These are phyloP conservation scores for Drosophila colorata DNA, from an alignment of 2,888 invertebrate genomes.

Conservation along the genomic window DNA sequence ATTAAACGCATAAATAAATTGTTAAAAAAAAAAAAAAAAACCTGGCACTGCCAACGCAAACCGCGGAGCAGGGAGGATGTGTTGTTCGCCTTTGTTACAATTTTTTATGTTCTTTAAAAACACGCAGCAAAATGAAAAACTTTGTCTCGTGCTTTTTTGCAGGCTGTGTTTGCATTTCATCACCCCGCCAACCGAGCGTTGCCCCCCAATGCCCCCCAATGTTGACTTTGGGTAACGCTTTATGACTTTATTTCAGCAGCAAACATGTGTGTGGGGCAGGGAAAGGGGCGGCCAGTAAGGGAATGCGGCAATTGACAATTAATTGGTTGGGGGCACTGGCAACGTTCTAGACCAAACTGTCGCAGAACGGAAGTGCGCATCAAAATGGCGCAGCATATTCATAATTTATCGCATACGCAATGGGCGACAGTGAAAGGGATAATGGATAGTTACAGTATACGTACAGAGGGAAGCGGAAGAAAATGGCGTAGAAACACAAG, in stretches of 20 bases:
- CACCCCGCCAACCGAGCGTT: background rate
- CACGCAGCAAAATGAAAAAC: slow-evolving; percentile 55
- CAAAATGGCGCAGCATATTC: slow-evolving; percentile 61
- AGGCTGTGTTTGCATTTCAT: slow-evolving; percentile 43
- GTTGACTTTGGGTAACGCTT: slow-evolving; percentile 64
- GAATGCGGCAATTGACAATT: slow-evolving; percentile 71
- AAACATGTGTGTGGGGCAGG: slow-evolving; percentile 42
- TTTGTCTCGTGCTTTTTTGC: slow-evolving; percentile 22
- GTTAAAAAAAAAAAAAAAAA: slow-evolving; percentile 62
- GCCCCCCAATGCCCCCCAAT: background rate
- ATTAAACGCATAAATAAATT: slow-evolving; percentile 81
- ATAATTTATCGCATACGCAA: slow-evolving; percentile 73
- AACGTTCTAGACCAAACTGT: slow-evolving; percentile 33
- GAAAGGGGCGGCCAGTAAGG: background rate
- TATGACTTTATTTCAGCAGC: slow-evolving; percentile 65
- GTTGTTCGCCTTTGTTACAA: slow-evolving; percentile 35
- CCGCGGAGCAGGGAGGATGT: slow-evolving; percentile 3
- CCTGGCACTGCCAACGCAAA: slow-evolving; percentile 19
- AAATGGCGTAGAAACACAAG: background rate
- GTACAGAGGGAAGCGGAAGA: background rate
- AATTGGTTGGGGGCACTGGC: slow-evolving; percentile 44
- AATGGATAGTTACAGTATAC: slow-evolving; percentile 7
- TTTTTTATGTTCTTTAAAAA: slow-evolving; percentile 42
- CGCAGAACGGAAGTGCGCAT: slow-evolving; percentile 35
- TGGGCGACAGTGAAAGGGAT: slow-evolving; percentile 8